A percentile compares a stretch with the other conserved stretches of the same genome.
These are phyloP conservation scores for Apodemus agrarius DNA, from an alignment of 2,797 vertebrate genomes.

Conservation along the genomic window DNA sequence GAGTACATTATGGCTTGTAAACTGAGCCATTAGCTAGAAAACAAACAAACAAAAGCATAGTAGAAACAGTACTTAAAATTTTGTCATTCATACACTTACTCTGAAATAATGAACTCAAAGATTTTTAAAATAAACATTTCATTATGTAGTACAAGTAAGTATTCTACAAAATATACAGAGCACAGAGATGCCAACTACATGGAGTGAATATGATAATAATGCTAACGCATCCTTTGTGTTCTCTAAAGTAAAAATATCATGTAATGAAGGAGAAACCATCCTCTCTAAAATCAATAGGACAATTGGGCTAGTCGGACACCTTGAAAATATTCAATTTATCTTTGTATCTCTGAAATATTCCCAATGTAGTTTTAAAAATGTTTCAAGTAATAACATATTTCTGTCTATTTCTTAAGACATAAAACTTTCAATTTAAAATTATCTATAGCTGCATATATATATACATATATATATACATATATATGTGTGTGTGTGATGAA, in stretches of 20 bases:
- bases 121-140: background rate
- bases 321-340: background rate
- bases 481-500: too few relatives aligned
- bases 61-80: background rate
- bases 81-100: background rate
- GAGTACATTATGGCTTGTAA: too few relatives aligned
- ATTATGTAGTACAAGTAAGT: background rate
- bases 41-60: background rate
- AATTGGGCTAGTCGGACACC: background rate
- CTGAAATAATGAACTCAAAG: background rate
- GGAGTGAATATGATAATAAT: background rate
- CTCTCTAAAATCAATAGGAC: background rate
- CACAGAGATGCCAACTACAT: background rate
- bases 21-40: too few relatives aligned
- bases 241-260: background rate
- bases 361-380: background rate
- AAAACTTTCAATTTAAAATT: background rate
- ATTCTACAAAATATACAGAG: background rate
- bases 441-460: background rate
- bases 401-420: background rate
- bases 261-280: background rate
- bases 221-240: background rate
- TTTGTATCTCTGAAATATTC: background rate
- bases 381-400: background rate
- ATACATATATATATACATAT: too few relatives aligned